Evolutionary conservation across 1,140 invertebrate genomes (phyloP), one percentile per base, ranked within the genome.

Genomic region (Schlechtendalia chinensis): DNA sequence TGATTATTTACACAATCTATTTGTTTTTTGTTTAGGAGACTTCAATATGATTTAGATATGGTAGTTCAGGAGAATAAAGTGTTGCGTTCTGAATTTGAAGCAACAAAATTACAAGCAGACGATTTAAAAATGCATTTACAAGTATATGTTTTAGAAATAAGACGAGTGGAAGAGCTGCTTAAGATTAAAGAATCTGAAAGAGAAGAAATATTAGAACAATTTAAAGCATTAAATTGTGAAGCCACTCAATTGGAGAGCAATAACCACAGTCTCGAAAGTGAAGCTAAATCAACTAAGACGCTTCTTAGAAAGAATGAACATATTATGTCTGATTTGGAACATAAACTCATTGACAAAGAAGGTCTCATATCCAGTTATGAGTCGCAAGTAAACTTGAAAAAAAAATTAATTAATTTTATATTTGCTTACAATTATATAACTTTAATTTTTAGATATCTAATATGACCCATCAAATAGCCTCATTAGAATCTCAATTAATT

Each of bases 191-290:
- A 93, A 84, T 88, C 89, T 53, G 91, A 92, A 85, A 88, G 91
- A 82, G 89, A 88, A 56, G 91, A 92, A 83, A 90, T 93, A 89
- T 83, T 92, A 81, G 91, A 92, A 85, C 90, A 92, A 81, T 92
- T 91, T 85, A 88, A 90, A 82, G 90, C 89, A 84, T 85, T 93
- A 11, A 91, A 89, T 71, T 85, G 91, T 56, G 91, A 93, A 86
- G 90, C 91, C 5, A 91, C 89, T 65, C 88, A 90, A 82, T 86
- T 92, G 82, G 91, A 92, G 85, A 91, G 87, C 81, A 92, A 89
- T 82, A 92, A 93, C 85, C 90, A 91, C 83, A 91, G 90, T 58
- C 87, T 92, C 58, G 91, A 92, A 84, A 89, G 87, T 80, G 90
- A 92, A 85, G 90, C 90, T 14, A 89, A 89, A 27, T 90, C 91